Conservation (phyloP, 2,113 vertebrate genomes). For the Clarias magur region DNA sequence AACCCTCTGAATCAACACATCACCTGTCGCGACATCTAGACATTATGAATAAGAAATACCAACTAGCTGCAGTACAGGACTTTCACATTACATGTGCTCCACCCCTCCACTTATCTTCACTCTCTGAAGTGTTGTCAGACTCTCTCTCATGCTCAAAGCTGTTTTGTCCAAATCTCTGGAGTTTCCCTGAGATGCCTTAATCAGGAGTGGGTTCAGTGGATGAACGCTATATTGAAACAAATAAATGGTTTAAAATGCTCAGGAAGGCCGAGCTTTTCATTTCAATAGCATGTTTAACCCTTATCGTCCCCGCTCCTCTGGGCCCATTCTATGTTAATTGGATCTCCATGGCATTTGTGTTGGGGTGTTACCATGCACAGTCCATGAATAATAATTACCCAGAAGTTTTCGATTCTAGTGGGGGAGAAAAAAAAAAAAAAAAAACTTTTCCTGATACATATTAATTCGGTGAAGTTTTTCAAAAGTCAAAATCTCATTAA, state of each 20-base stretch:
- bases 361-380: constrained; percentile 86
- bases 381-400: constrained; percentile 92
- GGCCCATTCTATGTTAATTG: constrained; percentile 77
- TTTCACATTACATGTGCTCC: constrained; percentile 81
- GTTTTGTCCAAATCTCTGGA: constrained; percentile 48
- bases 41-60: constrained; percentile 94
- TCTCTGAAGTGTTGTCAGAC: constrained; percentile 38
- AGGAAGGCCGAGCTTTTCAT: constrained; percentile 72
- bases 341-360: constrained; percentile 81
- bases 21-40: constrained; percentile 74
- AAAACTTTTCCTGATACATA: constrained; percentile 80
- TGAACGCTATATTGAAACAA: constrained; percentile 73
- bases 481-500: constrained; percentile 79
- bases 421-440: constrained; percentile 51
- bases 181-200: constrained; percentile 61
- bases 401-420: constrained; percentile 81
- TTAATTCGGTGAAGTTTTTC: constrained; percentile 88
- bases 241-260: constrained; percentile 72
- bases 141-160: background rate
- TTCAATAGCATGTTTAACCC: constrained; percentile 80
- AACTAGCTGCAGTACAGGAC: constrained; percentile 80
- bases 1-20: constrained; percentile 80
- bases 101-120: constrained; percentile 61
- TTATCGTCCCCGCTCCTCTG: constrained; percentile 83
- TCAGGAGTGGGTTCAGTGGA: constrained; percentile 58